phyloP scores from a whole-genome alignment of 2,888 invertebrate genomes.

The Idaea straminata region DNA sequence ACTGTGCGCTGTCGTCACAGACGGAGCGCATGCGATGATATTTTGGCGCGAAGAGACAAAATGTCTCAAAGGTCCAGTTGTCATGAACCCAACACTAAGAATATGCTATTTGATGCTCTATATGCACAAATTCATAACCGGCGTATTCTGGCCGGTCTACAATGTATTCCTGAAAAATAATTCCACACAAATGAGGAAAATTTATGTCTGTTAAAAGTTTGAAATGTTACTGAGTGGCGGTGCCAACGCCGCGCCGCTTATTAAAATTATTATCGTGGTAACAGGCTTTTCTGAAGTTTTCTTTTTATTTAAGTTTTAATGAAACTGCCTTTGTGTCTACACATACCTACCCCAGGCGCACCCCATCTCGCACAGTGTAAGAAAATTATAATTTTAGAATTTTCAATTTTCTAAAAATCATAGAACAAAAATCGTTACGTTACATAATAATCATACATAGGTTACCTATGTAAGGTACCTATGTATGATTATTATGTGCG shows the following conservation, averaged over 20 bases:
- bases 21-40: too few relatives aligned
- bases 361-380: not conserved
- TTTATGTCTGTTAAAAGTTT: slow-evolving; percentile 1
- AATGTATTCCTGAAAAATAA: not conserved
- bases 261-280: slow-evolving; percentile 1
- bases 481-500: too few relatives aligned
- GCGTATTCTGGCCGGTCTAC: not conserved
- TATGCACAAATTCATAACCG: not conserved
- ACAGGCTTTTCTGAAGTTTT: not conserved
- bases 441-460: too few relatives aligned
- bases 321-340: not conserved
- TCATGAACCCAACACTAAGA: too few relatives aligned
- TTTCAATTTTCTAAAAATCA: too few relatives aligned
- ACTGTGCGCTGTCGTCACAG: too few relatives aligned
- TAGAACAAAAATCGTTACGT: too few relatives aligned
- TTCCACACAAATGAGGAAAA: not conserved
- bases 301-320: not conserved
- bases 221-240: not conserved
- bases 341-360: not conserved
- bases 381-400: not conserved
- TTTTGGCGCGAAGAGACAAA: too few relatives aligned
- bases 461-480: too few relatives aligned
- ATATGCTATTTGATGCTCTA: too few relatives aligned
- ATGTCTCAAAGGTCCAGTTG: too few relatives aligned
- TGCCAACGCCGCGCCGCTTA: slow-evolving; percentile 1